Evolutionary conservation across 92 coral and sea anemone species (phyloP).

Genomic region (Phenganax marumi): DNA sequence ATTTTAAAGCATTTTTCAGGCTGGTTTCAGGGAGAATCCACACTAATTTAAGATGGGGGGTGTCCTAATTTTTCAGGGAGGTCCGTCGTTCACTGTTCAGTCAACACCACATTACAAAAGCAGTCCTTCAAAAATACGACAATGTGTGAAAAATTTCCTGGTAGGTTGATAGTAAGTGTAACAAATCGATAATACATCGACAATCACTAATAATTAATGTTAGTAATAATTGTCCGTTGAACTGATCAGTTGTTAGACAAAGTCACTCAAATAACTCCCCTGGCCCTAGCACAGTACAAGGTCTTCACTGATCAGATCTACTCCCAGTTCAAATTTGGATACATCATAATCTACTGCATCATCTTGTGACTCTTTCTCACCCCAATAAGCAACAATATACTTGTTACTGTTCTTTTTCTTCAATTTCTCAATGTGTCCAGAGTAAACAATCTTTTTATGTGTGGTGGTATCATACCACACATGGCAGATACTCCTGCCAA

Average conservation of each 20-base stretch:
- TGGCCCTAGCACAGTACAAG: neutral
- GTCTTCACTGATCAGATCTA: neutral
- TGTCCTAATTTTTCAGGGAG: too few species aligned
- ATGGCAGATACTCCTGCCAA: neutral
- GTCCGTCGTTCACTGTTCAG: too few species aligned
- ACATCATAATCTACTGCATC: neutral
- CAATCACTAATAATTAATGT: too few species aligned
- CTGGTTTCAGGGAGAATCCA: neutral
- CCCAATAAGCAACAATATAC: neutral
- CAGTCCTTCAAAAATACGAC: too few species aligned
- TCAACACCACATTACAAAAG: too few species aligned
- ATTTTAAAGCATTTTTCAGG: conserved; percentile 5
- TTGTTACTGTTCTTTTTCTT: conserved; percentile 7
- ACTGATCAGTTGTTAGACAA: too few species aligned
- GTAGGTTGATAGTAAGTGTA: too few species aligned
- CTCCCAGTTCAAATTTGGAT: neutral
- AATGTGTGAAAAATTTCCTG: too few species aligned
- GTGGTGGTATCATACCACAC: neutral
- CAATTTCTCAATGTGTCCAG: neutral
- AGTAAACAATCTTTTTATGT: neutral
- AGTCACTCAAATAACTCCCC: too few species aligned
- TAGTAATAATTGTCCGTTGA: too few species aligned
- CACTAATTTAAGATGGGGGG: too few species aligned
- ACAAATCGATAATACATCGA: too few species aligned
- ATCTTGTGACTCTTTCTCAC: neutral